Evolutionary conservation across 2,888 invertebrate species (phyloP).

Genomic region (Ectemnius continuus): DNA sequence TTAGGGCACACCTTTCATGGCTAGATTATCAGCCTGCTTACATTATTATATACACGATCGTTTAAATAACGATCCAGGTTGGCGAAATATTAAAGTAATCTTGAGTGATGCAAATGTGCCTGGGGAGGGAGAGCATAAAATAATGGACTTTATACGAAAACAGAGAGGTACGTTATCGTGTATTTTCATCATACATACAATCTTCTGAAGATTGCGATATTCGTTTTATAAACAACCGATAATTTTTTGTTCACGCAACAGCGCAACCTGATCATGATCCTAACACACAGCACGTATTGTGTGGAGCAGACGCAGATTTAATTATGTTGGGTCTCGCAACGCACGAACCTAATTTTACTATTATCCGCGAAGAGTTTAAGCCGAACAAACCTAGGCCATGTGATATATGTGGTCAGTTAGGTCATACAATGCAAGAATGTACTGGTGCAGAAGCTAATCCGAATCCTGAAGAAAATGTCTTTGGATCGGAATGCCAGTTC

Average conservation of each 20-base stretch:
- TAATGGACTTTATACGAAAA: slow-evolving; percentile 98
- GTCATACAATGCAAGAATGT: slow-evolving; percentile 97
- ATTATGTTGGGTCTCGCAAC: slow-evolving; percentile 99
- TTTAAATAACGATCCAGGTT: slow-evolving; percentile 95
- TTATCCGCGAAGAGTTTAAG: slow-evolving; percentile 98
- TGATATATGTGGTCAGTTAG: slow-evolving; percentile 93
- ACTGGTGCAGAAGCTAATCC: slow-evolving; percentile 84
- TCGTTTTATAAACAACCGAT: slow-evolving; percentile 9
- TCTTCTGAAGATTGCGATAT: not conserved
- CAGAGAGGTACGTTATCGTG: slow-evolving; percentile 85
- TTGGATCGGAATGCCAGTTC: slow-evolving; percentile 89
- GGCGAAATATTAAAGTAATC: slow-evolving; percentile 95
- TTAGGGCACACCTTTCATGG: slow-evolving; percentile 98
- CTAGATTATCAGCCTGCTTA: slow-evolving; percentile 89
- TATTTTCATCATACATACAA: not conserved
- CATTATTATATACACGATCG: slow-evolving; percentile 94
- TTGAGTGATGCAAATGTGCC: slow-evolving; percentile 99
- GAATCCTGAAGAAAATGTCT: slow-evolving; percentile 81
- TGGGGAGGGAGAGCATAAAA: slow-evolving; percentile 99
- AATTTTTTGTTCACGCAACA: slow-evolving; percentile 63
- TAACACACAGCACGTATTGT: slow-evolving; percentile 97
- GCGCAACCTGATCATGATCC: slow-evolving; percentile 97
- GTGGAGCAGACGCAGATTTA: slow-evolving; percentile 98
- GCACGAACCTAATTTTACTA: slow-evolving; percentile 99
- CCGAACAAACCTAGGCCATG: slow-evolving; percentile 98